Evolutionary conservation across 2,113 vertebrate genomes (phyloP).

Genomic region (Spizaetus ornatus): DNA sequence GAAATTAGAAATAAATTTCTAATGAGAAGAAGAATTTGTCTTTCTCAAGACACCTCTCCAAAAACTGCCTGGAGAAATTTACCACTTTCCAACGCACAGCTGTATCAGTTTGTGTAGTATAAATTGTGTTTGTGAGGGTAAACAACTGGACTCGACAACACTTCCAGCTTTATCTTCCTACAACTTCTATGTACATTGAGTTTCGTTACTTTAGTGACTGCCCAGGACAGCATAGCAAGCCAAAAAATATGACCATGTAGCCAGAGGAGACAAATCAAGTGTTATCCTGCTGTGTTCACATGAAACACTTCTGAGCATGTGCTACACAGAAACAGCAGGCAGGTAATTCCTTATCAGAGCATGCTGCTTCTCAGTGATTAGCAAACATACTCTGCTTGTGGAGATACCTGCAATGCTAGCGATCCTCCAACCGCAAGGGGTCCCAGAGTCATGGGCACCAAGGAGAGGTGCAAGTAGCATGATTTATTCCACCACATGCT

Average conservation of each 20-base stretch:
- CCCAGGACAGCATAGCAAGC: background rate
- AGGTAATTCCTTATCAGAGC: background rate
- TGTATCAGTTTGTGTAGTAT: background rate
- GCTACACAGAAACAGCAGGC: background rate
- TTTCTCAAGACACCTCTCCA: background rate
- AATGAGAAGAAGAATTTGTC: background rate
- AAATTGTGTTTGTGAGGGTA: background rate
- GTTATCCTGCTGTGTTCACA: background rate
- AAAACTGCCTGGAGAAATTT: background rate
- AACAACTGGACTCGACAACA: background rate
- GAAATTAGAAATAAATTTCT: background rate
- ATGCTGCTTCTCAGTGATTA: background rate
- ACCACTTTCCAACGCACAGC: background rate
- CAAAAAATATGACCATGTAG: background rate
- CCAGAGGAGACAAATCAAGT: background rate
- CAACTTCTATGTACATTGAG: fast-evolving
- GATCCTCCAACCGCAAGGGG: fast-evolving
- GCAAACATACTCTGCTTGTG: background rate
- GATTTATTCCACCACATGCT: background rate
- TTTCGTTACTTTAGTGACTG: background rate
- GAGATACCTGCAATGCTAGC: background rate
- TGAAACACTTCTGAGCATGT: background rate
- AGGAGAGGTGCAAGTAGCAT: background rate
- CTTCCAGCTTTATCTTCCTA: background rate
- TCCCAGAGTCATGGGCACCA: background rate